phyloP scores from a whole-genome alignment of 2,797 vertebrate species.

The Fratercula arctica region DNA sequence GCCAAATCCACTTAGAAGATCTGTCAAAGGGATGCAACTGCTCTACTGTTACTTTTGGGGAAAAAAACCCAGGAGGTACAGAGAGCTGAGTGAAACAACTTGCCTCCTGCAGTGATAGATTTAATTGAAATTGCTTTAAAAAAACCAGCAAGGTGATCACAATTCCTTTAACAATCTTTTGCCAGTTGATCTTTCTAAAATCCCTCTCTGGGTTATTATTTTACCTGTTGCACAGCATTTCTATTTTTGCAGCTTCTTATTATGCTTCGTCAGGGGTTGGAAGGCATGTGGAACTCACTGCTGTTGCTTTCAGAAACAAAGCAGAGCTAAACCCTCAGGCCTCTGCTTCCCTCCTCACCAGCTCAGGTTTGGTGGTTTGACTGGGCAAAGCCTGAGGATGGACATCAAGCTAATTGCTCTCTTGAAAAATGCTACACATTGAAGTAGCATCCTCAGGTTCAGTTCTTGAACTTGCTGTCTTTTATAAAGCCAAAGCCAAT shows the following conservation, averaged over 20 bases:
- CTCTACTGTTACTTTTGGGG: slow-evolving; percentile 43
- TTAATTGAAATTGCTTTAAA: not conserved
- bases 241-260: not conserved
- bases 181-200: not conserved
- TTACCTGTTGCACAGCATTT: not conserved
- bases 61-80: slow-evolving; percentile 57
- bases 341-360: not conserved
- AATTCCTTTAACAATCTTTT: slow-evolving; percentile 19
- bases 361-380: not conserved
- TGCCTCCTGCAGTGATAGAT: slow-evolving; percentile 13
- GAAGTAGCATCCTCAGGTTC: not conserved
- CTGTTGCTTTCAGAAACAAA: not conserved
- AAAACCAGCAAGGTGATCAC: slow-evolving; percentile 41
- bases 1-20: slow-evolving; percentile 39
- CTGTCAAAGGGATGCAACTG: slow-evolving; percentile 40
- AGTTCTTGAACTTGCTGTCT: not conserved
- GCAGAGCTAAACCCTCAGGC: not conserved
- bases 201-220: not conserved
- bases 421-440: not conserved
- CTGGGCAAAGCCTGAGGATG: not conserved
- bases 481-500: not conserved
- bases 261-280: not conserved
- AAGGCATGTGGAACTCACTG: not conserved
- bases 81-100: slow-evolving; percentile 34
- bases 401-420: not conserved